Conservation (phyloP, 2,113 vertebrate species). For the Ochotona curzoniae region DNA sequence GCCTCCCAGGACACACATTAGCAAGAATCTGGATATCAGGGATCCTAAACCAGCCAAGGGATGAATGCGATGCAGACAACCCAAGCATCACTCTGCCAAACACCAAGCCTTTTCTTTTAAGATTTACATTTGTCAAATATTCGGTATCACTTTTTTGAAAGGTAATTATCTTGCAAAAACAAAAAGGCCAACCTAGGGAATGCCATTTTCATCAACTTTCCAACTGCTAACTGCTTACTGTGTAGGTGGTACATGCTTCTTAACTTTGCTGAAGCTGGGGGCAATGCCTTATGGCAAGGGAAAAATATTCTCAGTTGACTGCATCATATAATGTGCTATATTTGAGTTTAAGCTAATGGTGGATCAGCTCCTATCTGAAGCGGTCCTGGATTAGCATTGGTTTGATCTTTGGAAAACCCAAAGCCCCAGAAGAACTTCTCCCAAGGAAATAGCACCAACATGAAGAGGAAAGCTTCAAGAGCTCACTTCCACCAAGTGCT, state of each 20-base stretch:
- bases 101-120: not conserved
- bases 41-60: too few relatives aligned
- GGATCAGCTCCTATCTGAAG: not conserved
- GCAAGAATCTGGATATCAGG: too few relatives aligned
- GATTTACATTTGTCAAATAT: not conserved
- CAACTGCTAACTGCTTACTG: not conserved
- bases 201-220: not conserved
- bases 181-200: not conserved
- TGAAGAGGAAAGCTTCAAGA: not conserved
- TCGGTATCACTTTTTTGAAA: not conserved
- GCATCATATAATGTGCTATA: not conserved
- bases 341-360: not conserved
- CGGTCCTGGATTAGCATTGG: not conserved
- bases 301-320: not conserved
- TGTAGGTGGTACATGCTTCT: not conserved
- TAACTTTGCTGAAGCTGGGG: not conserved
- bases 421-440: not conserved
- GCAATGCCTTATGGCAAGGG: not conserved
- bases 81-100: too few relatives aligned
- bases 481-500: not conserved
- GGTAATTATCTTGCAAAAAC: not conserved
- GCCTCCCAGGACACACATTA: too few relatives aligned
- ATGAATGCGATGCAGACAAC: too few relatives aligned
- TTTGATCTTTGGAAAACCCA: conserved; percentile 30
- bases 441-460: not conserved